Evolutionary conservation across 2,888 invertebrate species (phyloP).

Genomic region (Agonum fuliginosum): DNA sequence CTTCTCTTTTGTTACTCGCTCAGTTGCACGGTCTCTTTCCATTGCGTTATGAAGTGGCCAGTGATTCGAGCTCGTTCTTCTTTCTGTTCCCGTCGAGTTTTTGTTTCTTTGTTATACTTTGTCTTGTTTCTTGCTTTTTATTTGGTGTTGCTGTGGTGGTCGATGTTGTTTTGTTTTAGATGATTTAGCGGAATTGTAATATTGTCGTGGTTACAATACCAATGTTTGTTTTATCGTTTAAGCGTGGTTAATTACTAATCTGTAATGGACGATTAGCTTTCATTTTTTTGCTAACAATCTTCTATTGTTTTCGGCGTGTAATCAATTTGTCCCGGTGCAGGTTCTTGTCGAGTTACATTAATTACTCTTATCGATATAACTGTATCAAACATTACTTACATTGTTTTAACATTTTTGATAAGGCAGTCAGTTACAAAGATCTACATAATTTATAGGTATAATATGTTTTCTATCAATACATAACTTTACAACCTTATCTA

Average conservation of each 20-base stretch:
- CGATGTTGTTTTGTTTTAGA: conserved; percentile 2
- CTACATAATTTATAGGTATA: no score
- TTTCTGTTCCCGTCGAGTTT: conserved; percentile 2
- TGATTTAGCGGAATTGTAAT: neutral
- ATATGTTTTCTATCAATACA: no score
- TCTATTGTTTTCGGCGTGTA: neutral
- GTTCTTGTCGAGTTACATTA: neutral
- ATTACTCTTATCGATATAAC: neutral
- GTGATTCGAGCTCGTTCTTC: neutral
- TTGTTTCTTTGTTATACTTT: neutral
- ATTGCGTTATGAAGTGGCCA: neutral
- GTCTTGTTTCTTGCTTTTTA: conserved; percentile 8
- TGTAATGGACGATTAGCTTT: neutral
- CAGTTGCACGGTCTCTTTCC: conserved; percentile 8
- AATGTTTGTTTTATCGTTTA: neutral
- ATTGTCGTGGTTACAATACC: neutral
- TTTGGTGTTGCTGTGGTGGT: conserved; percentile 20
- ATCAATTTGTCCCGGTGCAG: neutral
- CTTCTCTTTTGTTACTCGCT: conserved; percentile 37
- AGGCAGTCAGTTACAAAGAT: no score
- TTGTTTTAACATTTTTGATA: conserved; percentile 1
- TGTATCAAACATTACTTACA: neutral
- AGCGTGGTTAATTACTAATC: neutral
- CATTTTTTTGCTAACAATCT: neutral
- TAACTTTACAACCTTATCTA: no score